A percentile compares a stretch with the other conserved stretches of the same genome.
phyloP scores from a whole-genome alignment of 2,888 invertebrate species.

The Leptinotarsa rubiginosa region DNA sequence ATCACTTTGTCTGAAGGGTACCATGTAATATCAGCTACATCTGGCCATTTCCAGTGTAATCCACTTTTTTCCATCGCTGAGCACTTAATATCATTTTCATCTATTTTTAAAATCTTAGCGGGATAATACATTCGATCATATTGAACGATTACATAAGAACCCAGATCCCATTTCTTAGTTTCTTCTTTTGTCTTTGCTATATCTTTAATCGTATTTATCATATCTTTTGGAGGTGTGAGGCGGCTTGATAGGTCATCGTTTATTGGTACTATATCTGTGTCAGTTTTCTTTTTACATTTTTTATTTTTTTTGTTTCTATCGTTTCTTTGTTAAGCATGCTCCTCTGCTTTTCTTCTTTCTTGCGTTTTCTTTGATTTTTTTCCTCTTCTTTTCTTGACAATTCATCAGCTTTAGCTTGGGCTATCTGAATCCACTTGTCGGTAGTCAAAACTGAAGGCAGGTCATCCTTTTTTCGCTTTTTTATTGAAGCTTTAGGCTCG shows the following conservation, averaged over 20 bases:
- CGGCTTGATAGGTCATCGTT: no score
- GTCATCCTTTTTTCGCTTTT: no score
- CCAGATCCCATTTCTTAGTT: no score
- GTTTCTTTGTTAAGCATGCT: background rate
- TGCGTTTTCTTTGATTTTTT: background rate
- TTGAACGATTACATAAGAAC: no score
- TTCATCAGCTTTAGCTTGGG: no score
- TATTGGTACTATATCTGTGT: no score
- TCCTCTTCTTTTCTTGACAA: slow-evolving; percentile 11
- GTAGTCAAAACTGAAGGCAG: slow-evolving; percentile 16
- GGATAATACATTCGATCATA: slow-evolving; percentile 1
- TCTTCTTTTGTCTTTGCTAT: no score
- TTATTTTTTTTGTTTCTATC: no score
- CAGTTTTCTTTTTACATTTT: no score
- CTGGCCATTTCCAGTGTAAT: background rate
- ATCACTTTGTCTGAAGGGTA: slow-evolving; percentile 1
- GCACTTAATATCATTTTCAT: background rate
- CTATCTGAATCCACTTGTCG: slow-evolving; percentile 7
- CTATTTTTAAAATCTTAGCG: background rate
- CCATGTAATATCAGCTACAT: background rate
- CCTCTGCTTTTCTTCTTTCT: background rate
- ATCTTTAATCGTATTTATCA: background rate
- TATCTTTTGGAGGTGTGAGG: background rate
- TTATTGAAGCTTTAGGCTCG: no score
- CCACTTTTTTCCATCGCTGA: background rate